These are phyloP conservation scores for Apodemus agrarius DNA, from an alignment of 2,797 vertebrate species.

Conservation along the genomic window DNA sequence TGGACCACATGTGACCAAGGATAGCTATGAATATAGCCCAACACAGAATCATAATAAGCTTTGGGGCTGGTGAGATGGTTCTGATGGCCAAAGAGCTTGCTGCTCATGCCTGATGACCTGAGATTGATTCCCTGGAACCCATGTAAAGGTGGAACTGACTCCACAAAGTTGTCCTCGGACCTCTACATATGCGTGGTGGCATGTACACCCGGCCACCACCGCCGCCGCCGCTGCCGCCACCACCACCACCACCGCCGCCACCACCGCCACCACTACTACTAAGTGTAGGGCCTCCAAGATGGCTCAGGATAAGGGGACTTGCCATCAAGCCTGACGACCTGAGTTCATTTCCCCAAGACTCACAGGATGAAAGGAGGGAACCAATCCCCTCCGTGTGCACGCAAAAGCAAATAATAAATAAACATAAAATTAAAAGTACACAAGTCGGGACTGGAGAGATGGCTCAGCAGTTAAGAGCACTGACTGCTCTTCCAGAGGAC, in stretches of 20 bases:
- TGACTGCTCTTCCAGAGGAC: background rate
- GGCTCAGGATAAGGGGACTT: background rate
- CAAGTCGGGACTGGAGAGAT: background rate
- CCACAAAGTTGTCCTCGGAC: background rate
- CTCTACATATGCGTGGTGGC: background rate
- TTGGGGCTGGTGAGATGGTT: background rate
- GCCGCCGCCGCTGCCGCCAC: rapidly evolving
- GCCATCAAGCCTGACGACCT: background rate
- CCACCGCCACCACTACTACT: no score
- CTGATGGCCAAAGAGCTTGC: background rate
- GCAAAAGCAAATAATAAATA: background rate
- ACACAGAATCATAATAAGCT: background rate
- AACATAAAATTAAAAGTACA: background rate
- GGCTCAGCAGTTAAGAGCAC: background rate
- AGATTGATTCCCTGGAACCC: background rate
- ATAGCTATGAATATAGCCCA: background rate
- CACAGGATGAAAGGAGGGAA: background rate
- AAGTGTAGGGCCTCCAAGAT: no score
- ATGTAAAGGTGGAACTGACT: background rate
- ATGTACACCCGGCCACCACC: background rate
- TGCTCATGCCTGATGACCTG: background rate
- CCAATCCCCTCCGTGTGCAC: background rate
- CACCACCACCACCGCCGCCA: no score
- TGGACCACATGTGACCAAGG: no score
- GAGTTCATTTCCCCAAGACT: background rate